A percentile compares a stretch with the other conserved stretches of the same genome.
These are phyloP conservation scores for Hipposideros larvatus DNA, from an alignment of 2,797 vertebrate genomes.

Conservation along the genomic window DNA sequence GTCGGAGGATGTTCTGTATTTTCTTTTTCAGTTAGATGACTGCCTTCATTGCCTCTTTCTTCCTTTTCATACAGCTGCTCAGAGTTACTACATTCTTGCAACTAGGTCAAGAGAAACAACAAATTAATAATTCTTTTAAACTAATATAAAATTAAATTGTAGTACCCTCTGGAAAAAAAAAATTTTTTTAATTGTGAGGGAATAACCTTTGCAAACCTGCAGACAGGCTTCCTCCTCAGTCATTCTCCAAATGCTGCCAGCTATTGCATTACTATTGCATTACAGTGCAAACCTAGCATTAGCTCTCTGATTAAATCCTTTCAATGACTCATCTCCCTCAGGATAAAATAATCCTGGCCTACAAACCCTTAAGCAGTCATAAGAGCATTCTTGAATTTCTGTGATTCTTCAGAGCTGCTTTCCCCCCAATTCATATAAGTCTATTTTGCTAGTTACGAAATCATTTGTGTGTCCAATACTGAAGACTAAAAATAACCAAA, in stretches of 20 bases:
- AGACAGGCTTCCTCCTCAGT: background rate
- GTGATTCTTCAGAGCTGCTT: background rate
- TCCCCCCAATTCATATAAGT: background rate
- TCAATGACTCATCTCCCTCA: background rate
- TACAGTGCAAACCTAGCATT: conserved; percentile 10
- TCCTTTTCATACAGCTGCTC: conserved; percentile 58
- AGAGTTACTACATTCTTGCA: conserved; percentile 64
- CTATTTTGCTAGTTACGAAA: conserved; percentile 3
- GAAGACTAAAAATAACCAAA: conserved; percentile 63
- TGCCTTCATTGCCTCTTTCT: conserved; percentile 46
- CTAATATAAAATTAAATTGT: conserved; percentile 13
- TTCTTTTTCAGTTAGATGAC: background rate
- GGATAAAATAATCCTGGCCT: background rate
- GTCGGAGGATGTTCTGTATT: background rate
- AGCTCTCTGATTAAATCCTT: conserved; percentile 47
- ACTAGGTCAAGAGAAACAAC: conserved; percentile 83
- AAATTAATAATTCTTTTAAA: conserved; percentile 57
- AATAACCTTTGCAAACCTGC: background rate
- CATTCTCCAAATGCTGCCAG: background rate
- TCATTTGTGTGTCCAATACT: conserved; percentile 6
- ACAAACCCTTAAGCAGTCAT: conserved; percentile 18
- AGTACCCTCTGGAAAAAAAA: background rate
- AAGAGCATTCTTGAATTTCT: conserved; percentile 27
- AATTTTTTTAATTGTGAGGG: background rate
- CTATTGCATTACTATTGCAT: background rate